A percentile compares a stretch with the other conserved stretches of the same genome.
Conservation (phyloP, 2,888 invertebrate species). For the Lasioglossum malachurum region DNA sequence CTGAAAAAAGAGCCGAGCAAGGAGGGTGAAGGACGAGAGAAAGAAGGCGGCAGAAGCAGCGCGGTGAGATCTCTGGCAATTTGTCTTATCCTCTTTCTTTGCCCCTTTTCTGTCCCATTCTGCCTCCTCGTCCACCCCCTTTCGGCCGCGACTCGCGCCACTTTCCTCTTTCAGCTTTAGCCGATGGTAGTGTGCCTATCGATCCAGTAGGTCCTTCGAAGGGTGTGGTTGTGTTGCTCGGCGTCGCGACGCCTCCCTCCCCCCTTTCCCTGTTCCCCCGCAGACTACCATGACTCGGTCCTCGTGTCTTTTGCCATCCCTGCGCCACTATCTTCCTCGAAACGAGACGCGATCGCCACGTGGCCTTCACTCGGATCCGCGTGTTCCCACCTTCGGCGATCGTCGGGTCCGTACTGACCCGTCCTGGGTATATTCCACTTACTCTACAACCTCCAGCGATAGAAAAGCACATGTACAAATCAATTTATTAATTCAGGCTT, state of each 20-base stretch:
- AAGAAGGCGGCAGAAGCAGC: conserved; percentile 60
- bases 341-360: conserved; percentile 75
- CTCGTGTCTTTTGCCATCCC: conserved; percentile 36
- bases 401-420: neutral
- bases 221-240: conserved; percentile 76
- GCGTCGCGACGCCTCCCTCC: conserved; percentile 71
- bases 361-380: conserved; percentile 69
- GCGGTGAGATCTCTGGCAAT: conserved; percentile 73
- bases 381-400: conserved; percentile 26
- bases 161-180: conserved; percentile 57
- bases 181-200: conserved; percentile 73
- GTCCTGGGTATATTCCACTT: neutral
- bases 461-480: no score
- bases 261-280: conserved; percentile 10
- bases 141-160: conserved; percentile 26
- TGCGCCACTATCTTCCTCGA: conserved; percentile 39
- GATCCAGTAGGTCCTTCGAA: conserved; percentile 72
- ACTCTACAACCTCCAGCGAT: neutral
- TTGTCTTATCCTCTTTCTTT: conserved; percentile 70
- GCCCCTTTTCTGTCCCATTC: conserved; percentile 34
- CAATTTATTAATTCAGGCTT: no score
- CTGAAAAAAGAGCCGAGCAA: conserved; percentile 43
- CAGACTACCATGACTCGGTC: conserved; percentile 18
- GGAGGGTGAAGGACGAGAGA: conserved; percentile 19
- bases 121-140: conserved; percentile 9